Evolutionary conservation across 2,888 invertebrate species (phyloP), one percentile per base, ranked within the genome.

Genomic region (Tipula confusa): DNA sequence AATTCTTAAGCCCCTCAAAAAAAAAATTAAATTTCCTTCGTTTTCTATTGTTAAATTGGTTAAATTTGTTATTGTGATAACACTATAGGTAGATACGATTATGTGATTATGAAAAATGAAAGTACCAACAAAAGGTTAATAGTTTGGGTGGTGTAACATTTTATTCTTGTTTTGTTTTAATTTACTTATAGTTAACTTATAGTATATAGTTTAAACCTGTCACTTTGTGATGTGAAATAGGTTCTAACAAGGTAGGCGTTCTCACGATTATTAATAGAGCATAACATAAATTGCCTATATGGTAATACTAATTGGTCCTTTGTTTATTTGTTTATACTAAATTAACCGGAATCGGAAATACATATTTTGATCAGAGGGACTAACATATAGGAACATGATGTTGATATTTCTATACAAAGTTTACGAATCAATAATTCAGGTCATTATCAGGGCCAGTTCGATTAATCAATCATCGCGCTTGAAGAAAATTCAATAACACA

Each of bases 61-160:
- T 24, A 64, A 64, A 24, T 64, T 64, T 24, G 5, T 6, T 15
- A 43, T 43, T 43, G 15, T 43, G n/a, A 43, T n/a, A 43, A 43
- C n/a, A n/a, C n/a, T n/a, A n/a, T n/a, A n/a, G n/a, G n/a, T n/a
- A n/a, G n/a, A 48, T 48, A 48, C 6, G 2, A 18, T 24, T 1
- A 2, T 18, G 24, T 64, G 64, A 64, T 64, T 64, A 64, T 64
- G 64, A 64, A 64, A 64, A 18, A 64, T 64, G 64, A 64, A 64
- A 64, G 64, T 64, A 64, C 64, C 64, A 24, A 64, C 64, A 64
- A 24, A 64, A 64, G 64, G 64, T 64, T 64, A 64, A 64, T 64
- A 24, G 64, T 1, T 64, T 64, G 64, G n/a, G n/a, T 64, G 24
- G 18, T 43, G 64, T 64, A 24, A 64, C 64, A 5, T 64, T 11